A percentile compares a stretch with the other conserved stretches of the same genome.
phyloP scores from a whole-genome alignment of 2,797 vertebrate species.

The Leuciscus waleckii region DNA sequence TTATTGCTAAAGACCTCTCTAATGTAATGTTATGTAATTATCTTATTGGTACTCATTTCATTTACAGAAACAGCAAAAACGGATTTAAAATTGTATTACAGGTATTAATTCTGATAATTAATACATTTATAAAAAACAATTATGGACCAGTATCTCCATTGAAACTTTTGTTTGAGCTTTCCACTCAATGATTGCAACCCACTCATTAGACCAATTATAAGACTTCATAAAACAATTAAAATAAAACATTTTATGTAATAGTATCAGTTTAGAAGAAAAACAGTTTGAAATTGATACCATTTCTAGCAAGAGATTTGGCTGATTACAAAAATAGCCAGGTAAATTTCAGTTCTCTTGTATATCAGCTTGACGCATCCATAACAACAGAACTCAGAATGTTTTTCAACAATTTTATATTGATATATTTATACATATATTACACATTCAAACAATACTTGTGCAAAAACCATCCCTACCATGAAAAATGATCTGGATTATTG shows the following conservation, averaged over 20 bases:
- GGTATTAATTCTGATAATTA: not conserved
- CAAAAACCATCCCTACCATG: conserved; percentile 62
- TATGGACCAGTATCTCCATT: too few relatives aligned
- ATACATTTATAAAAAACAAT: too few relatives aligned
- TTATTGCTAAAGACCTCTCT: not conserved
- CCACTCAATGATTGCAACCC: not conserved
- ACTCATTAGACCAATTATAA: not conserved
- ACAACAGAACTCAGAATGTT: conserved; percentile 24
- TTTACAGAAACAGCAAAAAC: too few relatives aligned
- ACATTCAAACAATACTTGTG: conserved; percentile 66
- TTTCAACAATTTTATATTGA: conserved; percentile 51
- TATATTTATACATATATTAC: conserved; percentile 60
- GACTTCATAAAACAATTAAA: not conserved
- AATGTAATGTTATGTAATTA: not conserved
- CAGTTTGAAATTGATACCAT: not conserved
- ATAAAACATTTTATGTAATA: not conserved
- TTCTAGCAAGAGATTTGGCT: not conserved
- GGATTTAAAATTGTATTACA: not conserved
- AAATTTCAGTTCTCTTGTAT: not conserved
- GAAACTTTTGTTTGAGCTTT: not conserved
- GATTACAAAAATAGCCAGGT: not conserved
- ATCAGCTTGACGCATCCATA: conserved; percentile 3
- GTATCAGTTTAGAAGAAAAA: not conserved
- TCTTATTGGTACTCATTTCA: not conserved
- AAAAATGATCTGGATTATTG: conserved; percentile 57